A percentile compares a stretch with the other conserved stretches of the same genome.
Evolutionary conservation across 2,888 invertebrate genomes (phyloP).

Genomic region (Diaphora mendica): DNA sequence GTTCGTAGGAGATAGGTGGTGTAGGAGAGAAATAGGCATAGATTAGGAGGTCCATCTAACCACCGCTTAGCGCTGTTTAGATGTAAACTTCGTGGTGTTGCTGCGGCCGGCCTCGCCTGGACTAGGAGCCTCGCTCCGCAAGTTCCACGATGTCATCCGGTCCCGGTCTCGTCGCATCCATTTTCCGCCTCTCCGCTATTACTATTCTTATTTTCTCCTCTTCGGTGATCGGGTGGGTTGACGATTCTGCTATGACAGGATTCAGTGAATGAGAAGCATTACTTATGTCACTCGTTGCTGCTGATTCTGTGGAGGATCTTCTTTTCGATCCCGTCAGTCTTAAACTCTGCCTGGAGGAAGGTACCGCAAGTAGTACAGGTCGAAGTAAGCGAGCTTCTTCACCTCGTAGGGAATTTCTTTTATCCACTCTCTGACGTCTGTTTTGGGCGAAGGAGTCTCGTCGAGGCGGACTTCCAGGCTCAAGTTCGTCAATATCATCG

Average conservation of each 20-base stretch:
- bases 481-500: slow-evolving; percentile 84
- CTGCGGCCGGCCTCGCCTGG: slow-evolving; percentile 85
- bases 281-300: slow-evolving; percentile 64
- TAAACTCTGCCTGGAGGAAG: slow-evolving; percentile 69
- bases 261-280: slow-evolving; percentile 55
- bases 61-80: slow-evolving; percentile 61
- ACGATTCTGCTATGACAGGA: slow-evolving; percentile 57
- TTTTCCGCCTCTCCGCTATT: slow-evolving; percentile 87
- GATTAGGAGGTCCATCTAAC: slow-evolving; percentile 44
- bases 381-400: slow-evolving; percentile 80
- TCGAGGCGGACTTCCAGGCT: slow-evolving; percentile 79
- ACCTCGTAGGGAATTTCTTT: slow-evolving; percentile 77
- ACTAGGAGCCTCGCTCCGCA: slow-evolving; percentile 82
- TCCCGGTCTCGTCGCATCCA: slow-evolving; percentile 79
- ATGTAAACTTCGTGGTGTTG: slow-evolving; percentile 84
- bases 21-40: slow-evolving; percentile 21
- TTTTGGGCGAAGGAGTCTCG: slow-evolving; percentile 83
- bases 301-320: slow-evolving; percentile 71
- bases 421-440: slow-evolving; percentile 79
- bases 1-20: slow-evolving; percentile 23
- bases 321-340: slow-evolving; percentile 65
- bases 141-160: slow-evolving; percentile 76
- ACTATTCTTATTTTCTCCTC: slow-evolving; percentile 87
- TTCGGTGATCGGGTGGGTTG: slow-evolving; percentile 71
- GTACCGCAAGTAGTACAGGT: slow-evolving; percentile 77